Conservation (phyloP, 2,113 vertebrate genomes). For the Psettodes erumei region DNA sequence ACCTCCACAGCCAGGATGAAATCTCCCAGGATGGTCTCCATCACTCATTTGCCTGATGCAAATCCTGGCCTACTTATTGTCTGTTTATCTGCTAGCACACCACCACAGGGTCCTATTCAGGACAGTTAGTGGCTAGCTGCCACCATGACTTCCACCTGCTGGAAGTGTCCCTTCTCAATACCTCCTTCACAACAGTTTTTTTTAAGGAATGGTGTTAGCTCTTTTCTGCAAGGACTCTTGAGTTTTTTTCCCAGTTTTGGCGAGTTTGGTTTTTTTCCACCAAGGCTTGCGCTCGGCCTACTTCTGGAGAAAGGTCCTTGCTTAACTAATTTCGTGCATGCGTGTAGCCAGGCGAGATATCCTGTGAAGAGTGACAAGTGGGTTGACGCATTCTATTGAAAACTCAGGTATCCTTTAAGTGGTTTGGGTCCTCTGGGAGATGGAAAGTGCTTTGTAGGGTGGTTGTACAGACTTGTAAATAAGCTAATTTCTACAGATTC, state of each 20-base stretch:
- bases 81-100: constrained; percentile 53
- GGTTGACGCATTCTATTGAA: constrained; percentile 85
- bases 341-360: constrained; percentile 67
- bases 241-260: constrained; percentile 22
- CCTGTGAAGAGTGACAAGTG: constrained; percentile 83
- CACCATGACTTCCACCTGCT: constrained; percentile 57
- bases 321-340: constrained; percentile 45
- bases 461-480: constrained; percentile 93
- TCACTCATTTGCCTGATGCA: constrained; percentile 81
- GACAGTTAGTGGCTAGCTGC: constrained; percentile 50
- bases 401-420: constrained; percentile 95
- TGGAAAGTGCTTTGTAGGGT: constrained; percentile 81
- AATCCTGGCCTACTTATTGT: constrained; percentile 64
- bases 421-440: constrained; percentile 84
- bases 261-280: constrained; percentile 39
- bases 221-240: constrained; percentile 36
- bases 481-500: constrained; percentile 87
- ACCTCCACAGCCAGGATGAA: constrained; percentile 74
- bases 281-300: constrained; percentile 46
- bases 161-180: constrained; percentile 62
- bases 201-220: constrained; percentile 42
- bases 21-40: constrained; percentile 75
- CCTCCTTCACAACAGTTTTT: constrained; percentile 53
- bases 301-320: constrained; percentile 45
- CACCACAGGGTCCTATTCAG: constrained; percentile 52